Conservation (phyloP, 2,888 invertebrate genomes). For the Eupeodes luniger region DNA sequence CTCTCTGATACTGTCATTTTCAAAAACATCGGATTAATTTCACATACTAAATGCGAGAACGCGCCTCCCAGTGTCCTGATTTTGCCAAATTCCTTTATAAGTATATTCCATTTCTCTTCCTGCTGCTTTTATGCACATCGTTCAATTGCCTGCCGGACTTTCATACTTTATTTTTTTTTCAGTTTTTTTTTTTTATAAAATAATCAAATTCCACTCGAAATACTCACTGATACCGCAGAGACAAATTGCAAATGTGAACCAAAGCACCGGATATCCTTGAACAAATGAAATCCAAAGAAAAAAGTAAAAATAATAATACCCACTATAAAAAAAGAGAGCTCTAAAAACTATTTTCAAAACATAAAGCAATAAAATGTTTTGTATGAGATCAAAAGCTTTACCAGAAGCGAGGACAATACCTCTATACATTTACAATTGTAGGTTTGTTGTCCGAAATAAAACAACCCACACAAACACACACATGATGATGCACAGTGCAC, state of each 20-base stretch:
- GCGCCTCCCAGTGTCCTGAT: constrained; percentile 54
- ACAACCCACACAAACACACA: constrained; percentile 33
- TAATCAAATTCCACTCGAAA: constrained; percentile 42
- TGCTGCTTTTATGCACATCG: not conserved
- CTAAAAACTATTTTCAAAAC: constrained; percentile 69
- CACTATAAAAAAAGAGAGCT: constrained; percentile 15
- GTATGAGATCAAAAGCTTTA: constrained; percentile 71
- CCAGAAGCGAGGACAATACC: constrained; percentile 47
- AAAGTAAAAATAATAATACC: constrained; percentile 10
- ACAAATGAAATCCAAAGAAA: constrained; percentile 40
- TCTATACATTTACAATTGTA: constrained; percentile 2
- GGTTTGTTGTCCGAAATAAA: constrained; percentile 49
- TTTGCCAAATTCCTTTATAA: not conserved
- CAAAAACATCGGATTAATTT: constrained; percentile 61
- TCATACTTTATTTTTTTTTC: not conserved
- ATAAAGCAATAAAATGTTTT: constrained; percentile 73
- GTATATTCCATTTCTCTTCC: not conserved
- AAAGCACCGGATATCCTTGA: constrained; percentile 54
- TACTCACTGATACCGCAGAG: constrained; percentile 45
- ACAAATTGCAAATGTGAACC: constrained; percentile 55
- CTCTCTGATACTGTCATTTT: constrained; percentile 52
- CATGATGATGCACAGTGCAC: not conserved
- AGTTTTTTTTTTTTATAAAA: constrained; percentile 7
- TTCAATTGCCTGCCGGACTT: constrained; percentile 19
- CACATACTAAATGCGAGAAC: constrained; percentile 19